Conservation (phyloP, 2,797 vertebrate genomes). For the Apogon hyalosoma region DNA sequence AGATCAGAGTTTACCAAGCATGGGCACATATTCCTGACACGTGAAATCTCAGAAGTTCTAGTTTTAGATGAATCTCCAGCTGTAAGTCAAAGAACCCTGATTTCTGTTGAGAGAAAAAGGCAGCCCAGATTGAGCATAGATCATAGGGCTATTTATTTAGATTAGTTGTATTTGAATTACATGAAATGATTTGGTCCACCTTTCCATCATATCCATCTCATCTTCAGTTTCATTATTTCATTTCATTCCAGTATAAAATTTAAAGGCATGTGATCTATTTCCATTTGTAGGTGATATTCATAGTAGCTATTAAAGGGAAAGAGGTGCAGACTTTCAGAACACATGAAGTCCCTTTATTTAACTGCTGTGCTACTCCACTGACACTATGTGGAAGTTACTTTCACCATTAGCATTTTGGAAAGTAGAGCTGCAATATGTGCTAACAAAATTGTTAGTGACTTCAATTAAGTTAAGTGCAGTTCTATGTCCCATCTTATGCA, state of each 20-base stretch:
- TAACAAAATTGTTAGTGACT: not conserved
- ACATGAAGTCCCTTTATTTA: not conserved
- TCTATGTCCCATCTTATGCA: not conserved
- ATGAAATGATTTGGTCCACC: conserved; percentile 8
- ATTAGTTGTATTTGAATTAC: not conserved
- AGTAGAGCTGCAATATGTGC: not conserved
- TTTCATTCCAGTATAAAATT: not conserved
- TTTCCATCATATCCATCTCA: not conserved
- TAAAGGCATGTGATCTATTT: not conserved
- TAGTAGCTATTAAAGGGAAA: not conserved
- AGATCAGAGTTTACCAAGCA: not conserved
- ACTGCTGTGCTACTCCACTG: not conserved
- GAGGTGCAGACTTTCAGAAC: not conserved
- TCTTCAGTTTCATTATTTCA: not conserved
- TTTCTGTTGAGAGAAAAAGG: too few species aligned
- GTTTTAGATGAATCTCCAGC: too few species aligned
- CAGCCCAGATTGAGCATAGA: too few species aligned
- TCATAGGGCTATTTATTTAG: too few species aligned
- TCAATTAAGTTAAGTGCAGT: conserved; percentile 1
- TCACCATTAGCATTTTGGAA: not conserved
- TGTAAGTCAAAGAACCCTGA: too few species aligned
- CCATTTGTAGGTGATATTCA: too few species aligned
- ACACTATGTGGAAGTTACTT: not conserved
- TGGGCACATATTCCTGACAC: too few species aligned
- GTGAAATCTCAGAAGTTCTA: too few species aligned